Percentiles rank a stretch among this genome's conserved stretches.
phyloP scores from a whole-genome alignment of 2,888 invertebrate species.

The Hymenopus coronatus region DNA sequence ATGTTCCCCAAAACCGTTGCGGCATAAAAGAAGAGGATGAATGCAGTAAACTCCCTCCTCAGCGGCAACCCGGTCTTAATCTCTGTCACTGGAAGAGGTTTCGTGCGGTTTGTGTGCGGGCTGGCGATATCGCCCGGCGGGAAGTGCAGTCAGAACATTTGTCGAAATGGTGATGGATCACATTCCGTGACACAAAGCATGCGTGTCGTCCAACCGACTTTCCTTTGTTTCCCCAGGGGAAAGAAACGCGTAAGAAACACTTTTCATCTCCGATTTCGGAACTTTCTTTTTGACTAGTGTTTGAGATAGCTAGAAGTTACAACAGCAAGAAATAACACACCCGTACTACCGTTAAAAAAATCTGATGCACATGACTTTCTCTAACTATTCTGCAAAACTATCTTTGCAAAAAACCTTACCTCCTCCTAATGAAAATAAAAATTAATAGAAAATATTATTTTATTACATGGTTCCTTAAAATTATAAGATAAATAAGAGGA shows the following conservation, averaged over 20 bases:
- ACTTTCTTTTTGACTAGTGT: neutral
- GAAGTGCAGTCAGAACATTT: neutral
- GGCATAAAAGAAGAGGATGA: neutral
- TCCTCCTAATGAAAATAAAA: no score
- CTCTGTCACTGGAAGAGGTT: neutral
- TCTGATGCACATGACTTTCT: no score
- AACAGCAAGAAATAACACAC: no score
- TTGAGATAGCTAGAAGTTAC: neutral
- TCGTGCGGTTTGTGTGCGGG: neutral
- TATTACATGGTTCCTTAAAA: no score
- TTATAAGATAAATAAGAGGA: no score
- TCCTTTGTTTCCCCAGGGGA: neutral
- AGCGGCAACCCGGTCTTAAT: neutral
- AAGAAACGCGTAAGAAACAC: neutral
- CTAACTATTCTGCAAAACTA: no score
- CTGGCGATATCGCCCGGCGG: neutral
- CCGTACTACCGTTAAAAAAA: no score
- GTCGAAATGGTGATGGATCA: conserved; percentile 18
- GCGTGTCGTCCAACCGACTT: neutral
- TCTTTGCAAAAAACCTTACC: no score
- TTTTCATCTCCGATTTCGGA: neutral
- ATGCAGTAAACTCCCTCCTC: neutral
- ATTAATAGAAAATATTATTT: no score
- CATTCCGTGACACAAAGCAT: neutral
- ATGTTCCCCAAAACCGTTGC: neutral